Conservation (phyloP, 2,797 vertebrate genomes). For the Neosalanx taihuensis region DNA sequence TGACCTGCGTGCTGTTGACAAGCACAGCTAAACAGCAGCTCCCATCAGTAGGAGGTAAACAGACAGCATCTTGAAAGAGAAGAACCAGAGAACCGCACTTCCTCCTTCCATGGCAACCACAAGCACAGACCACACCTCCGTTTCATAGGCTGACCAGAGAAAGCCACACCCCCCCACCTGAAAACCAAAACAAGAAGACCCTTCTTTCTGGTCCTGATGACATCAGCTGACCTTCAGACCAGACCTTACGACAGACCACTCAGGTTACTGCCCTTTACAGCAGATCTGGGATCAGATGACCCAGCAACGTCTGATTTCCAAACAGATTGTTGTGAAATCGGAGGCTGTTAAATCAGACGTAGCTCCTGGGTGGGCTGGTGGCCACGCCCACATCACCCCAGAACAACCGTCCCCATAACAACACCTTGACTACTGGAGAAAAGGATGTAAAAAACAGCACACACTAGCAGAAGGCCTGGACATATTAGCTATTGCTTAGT, state of each 20-base stretch:
- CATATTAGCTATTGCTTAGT: too few species aligned
- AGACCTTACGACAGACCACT: too few species aligned
- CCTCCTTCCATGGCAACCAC: slow-evolving; percentile 51
- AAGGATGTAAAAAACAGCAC: neutral
- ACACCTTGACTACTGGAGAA: neutral
- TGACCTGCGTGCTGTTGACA: slow-evolving; percentile 3
- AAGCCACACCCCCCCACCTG: neutral
- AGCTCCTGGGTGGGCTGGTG: neutral
- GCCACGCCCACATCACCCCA: neutral
- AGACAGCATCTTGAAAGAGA: neutral
- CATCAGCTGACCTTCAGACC: too few species aligned
- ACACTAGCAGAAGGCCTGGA: neutral
- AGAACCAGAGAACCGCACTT: neutral
- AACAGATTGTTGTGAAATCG: slow-evolving; percentile 43
- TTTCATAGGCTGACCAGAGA: neutral
- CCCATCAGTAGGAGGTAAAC: neutral
- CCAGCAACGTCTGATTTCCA: slow-evolving; percentile 8
- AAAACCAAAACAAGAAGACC: slow-evolving; percentile 25
- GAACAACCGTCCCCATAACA: neutral
- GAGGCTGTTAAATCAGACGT: slow-evolving; percentile 12
- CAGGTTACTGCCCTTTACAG: neutral
- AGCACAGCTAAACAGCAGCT: neutral
- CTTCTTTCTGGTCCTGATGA: neutral
- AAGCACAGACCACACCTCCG: slow-evolving; percentile 54
- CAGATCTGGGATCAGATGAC: too few species aligned